phyloP scores from a whole-genome alignment of 2,113 vertebrate species.

The Nesogale talazaci region DNA sequence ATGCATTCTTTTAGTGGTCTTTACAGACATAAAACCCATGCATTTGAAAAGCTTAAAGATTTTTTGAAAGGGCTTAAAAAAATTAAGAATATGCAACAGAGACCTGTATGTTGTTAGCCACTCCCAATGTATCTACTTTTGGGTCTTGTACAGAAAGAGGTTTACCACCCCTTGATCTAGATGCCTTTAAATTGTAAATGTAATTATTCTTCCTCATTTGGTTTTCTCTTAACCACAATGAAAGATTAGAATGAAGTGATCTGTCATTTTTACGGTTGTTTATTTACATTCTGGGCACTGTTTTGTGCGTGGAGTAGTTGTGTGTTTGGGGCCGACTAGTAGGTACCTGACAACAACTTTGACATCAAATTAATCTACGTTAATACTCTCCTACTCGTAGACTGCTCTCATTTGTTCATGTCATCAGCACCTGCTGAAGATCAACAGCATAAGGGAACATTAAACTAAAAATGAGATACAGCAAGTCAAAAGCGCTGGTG shows the following conservation, averaged over 20 bases:
- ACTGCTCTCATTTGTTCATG: background rate
- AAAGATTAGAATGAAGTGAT: background rate
- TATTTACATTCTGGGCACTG: background rate
- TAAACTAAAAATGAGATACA: slow-evolving; percentile 16
- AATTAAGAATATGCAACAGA: background rate
- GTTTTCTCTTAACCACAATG: background rate
- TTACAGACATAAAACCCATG: no score
- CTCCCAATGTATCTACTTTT: background rate
- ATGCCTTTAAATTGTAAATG: background rate
- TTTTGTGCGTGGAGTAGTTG: background rate
- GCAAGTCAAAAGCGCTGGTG: background rate
- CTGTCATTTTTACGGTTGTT: background rate
- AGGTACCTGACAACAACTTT: background rate
- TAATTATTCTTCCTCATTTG: background rate
- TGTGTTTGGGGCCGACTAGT: background rate
- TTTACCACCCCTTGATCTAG: background rate
- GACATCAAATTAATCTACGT: background rate
- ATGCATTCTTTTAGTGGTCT: background rate
- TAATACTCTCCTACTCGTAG: background rate
- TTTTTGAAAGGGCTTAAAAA: background rate
- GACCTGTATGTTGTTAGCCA: background rate
- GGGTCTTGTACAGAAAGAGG: background rate
- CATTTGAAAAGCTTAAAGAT: background rate
- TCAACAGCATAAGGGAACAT: background rate
- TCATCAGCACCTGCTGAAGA: background rate